Percentiles rank a stretch among this genome's conserved stretches.
Evolutionary conservation across 1,140 invertebrate genomes (phyloP).

Genomic region (Oppia nitens): DNA sequence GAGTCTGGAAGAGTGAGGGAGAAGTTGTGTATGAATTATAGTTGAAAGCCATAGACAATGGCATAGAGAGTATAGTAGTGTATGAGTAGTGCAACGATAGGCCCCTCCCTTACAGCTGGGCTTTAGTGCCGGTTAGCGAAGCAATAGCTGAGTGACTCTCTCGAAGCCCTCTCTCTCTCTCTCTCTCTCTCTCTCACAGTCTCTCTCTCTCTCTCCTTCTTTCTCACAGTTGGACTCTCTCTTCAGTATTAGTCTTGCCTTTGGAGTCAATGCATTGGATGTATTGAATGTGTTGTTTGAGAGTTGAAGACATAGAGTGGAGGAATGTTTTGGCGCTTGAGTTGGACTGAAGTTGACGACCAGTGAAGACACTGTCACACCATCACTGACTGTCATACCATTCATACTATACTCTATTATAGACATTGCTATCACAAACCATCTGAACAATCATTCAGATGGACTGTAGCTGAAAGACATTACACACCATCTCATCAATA

Average conservation of each 20-base stretch:
- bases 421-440: no score
- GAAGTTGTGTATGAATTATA: neutral
- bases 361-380: conserved; percentile 4
- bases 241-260: no score
- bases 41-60: neutral
- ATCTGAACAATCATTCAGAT: no score
- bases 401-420: no score
- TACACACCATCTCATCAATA: no score
- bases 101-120: neutral
- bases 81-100: no score
- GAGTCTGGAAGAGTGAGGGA: neutral
- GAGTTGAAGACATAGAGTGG: neutral
- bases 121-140: neutral
- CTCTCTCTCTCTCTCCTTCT: no score
- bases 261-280: no score
- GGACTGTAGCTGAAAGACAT: no score
- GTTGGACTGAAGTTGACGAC: conserved; percentile 8
- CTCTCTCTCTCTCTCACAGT: neutral
- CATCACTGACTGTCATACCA: no score
- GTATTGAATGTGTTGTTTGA: no score
- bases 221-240: no score
- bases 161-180: neutral
- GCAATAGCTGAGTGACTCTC: neutral
- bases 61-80: neutral
- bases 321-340: conserved; percentile 3